Evolutionary conservation across 2,888 invertebrate species (phyloP).

Genomic region (Sphaeridia pumilis): DNA sequence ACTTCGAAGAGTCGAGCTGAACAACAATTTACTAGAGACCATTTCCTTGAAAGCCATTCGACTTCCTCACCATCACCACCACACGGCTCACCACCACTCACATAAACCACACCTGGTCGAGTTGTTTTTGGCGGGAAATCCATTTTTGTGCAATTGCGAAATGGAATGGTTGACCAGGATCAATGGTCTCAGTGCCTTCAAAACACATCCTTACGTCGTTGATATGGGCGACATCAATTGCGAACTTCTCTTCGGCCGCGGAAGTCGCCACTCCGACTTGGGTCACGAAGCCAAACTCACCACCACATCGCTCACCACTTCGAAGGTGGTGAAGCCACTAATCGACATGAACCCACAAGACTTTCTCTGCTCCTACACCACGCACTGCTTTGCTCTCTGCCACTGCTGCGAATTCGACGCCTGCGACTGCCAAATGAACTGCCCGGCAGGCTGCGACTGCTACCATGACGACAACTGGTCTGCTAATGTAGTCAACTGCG

Average conservation of each 20-base stretch:
- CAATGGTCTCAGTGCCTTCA: slow-evolving; percentile 51
- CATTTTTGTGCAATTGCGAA: slow-evolving; percentile 71
- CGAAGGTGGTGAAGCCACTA: slow-evolving; percentile 40
- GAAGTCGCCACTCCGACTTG: neutral
- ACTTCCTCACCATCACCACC: neutral
- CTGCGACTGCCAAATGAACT: slow-evolving; percentile 93
- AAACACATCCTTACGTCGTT: slow-evolving; percentile 65
- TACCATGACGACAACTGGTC: slow-evolving; percentile 90
- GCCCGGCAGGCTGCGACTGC: slow-evolving; percentile 83
- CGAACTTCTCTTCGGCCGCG: slow-evolving; percentile 51
- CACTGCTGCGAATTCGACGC: slow-evolving; percentile 93
- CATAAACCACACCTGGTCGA: slow-evolving; percentile 46
- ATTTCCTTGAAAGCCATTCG: slow-evolving; percentile 46
- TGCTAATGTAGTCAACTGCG: slow-evolving; percentile 84
- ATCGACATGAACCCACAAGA: slow-evolving; percentile 64
- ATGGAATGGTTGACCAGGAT: slow-evolving; percentile 76
- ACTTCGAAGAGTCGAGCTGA: slow-evolving; percentile 62
- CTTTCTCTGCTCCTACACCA: slow-evolving; percentile 80
- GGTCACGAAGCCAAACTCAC: slow-evolving; percentile 36
- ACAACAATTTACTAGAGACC: slow-evolving; percentile 59
- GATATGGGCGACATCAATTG: slow-evolving; percentile 69
- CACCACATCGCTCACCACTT: no score
- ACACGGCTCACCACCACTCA: neutral
- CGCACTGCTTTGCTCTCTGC: slow-evolving; percentile 85
- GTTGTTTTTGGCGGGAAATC: slow-evolving; percentile 70